Base-by-base conservation (phyloP, 2,797 vertebrate species). In the Gorsachius magnificus region DNA sequence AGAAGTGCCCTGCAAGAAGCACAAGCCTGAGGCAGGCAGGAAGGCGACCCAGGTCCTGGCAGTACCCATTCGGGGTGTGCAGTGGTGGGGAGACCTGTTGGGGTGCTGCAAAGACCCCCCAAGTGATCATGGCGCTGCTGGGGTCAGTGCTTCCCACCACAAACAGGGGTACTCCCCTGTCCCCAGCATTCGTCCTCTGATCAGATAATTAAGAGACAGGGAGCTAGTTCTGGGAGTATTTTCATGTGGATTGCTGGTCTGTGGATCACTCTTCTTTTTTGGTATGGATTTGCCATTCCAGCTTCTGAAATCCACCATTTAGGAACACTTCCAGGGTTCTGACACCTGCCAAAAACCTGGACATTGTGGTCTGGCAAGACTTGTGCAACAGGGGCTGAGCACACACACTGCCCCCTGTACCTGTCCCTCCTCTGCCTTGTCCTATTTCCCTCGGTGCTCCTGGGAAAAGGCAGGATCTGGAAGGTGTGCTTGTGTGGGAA, bases 401-500 rank as follows among this genome's bases (percentile, higher is more conserved):
- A 2, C 65, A n/a, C 50, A 29, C 26, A 2, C 46, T 60, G 38
- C n/a, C 43, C 2, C 4, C 46, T 36, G 90, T 61, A 71, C n/a
- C 68, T 20, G 9, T 61, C 61, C 87, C 77, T 92, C 75, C 82
- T 75, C 90, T 12, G 12, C 57, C 77, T 82, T 90, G 68, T 85
- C 79, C 68, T 7, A 1, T 53, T 80, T 90, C 54, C 64, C 56
- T 86, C 4, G 4, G 4, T 41, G 51, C 72, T 89, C 72, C 77
- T 58, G 77, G 95, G 92, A 89, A 89, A 81, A 91, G 76, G 76
- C 93, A 90, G 83, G 72, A 88, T 60, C 89, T 70, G 53, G 86
- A 82, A 84, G 35, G 46, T 76, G 33, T 54, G 53, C 33, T 71
- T 70, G 51, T 72, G 84, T 89, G 89, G 81, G 87, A 87, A 80